Conservation (phyloP, 2,888 invertebrate genomes). For the Agonum fuliginosum region DNA sequence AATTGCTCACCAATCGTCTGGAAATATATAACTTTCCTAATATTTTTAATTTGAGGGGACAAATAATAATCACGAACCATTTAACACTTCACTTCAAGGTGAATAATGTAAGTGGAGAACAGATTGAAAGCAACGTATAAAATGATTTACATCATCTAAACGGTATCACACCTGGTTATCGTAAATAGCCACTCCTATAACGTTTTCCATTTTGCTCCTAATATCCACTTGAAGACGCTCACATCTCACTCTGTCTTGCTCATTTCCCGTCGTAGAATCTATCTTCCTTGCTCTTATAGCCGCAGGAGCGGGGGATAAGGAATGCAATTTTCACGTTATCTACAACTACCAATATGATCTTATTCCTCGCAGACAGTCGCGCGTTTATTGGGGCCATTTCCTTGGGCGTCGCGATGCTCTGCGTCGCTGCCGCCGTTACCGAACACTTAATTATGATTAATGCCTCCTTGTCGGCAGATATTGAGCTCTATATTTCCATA, state of each 20-base stretch:
- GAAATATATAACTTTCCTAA: too few species aligned
- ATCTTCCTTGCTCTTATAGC: not conserved
- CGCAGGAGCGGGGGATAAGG: constrained; percentile 63
- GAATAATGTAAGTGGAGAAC: too few species aligned
- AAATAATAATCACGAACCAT: too few species aligned
- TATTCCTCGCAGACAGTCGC: constrained; percentile 69
- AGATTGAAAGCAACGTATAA: constrained; percentile 7
- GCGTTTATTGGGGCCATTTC: constrained; percentile 70
- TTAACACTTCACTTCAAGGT: too few species aligned
- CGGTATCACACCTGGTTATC: constrained; percentile 50
- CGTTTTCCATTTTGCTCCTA: constrained; percentile 49
- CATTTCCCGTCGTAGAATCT: not conserved
- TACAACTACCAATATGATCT: constrained; percentile 69
- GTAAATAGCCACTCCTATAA: constrained; percentile 39
- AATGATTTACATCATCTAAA: constrained; percentile 36
- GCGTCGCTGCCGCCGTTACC: constrained; percentile 66
- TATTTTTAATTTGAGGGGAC: too few species aligned
- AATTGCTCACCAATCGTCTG: too few species aligned
- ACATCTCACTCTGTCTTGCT: not conserved
- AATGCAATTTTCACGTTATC: constrained; percentile 71
- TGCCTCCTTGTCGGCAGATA: constrained; percentile 72
- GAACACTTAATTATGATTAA: constrained; percentile 72
- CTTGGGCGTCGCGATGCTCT: constrained; percentile 65
- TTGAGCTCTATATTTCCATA: constrained; percentile 77
- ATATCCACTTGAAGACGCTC: constrained; percentile 48